These are phyloP conservation scores for Macrosteles quadrilineatus DNA, from an alignment of 1,140 invertebrate genomes.

Conservation along the genomic window DNA sequence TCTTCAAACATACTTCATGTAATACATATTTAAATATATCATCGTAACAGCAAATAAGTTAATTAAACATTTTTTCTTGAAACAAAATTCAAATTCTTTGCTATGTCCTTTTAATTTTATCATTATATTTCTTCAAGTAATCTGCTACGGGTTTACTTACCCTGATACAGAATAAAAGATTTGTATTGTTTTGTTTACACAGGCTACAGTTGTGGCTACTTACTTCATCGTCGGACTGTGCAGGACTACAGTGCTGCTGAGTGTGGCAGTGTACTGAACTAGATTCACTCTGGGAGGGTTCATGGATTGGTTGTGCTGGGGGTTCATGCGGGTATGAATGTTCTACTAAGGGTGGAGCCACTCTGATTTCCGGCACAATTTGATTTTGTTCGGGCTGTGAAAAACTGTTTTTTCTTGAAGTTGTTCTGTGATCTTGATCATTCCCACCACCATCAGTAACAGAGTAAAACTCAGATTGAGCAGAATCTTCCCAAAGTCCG, in stretches of 20 bases:
- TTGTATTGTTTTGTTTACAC: no score
- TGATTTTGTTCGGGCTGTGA: conserved; percentile 17
- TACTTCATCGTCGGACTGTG: conserved; percentile 1
- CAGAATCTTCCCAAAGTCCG: neutral
- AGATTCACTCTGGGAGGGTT: no score
- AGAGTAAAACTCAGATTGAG: neutral
- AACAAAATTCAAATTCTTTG: no score
- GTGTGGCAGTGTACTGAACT: conserved; percentile 9
- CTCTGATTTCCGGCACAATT: conserved; percentile 11
- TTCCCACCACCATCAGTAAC: conserved; percentile 9
- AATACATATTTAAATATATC: no score
- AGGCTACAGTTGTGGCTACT: neutral
- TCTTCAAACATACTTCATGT: no score
- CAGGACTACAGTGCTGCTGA: neutral
- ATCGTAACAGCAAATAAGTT: no score
- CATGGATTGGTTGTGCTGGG: neutral
- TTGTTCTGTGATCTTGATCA: neutral
- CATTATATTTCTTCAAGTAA: no score
- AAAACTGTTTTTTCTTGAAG: conserved; percentile 25
- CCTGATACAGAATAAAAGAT: no score
- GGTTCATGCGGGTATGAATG: neutral
- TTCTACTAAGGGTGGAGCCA: neutral
- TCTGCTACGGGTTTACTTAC: no score
- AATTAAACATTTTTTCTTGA: no score
- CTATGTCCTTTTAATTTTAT: no score